Evolutionary conservation across 1,140 invertebrate species (phyloP).

Genomic region (Drosophila setifemur): DNA sequence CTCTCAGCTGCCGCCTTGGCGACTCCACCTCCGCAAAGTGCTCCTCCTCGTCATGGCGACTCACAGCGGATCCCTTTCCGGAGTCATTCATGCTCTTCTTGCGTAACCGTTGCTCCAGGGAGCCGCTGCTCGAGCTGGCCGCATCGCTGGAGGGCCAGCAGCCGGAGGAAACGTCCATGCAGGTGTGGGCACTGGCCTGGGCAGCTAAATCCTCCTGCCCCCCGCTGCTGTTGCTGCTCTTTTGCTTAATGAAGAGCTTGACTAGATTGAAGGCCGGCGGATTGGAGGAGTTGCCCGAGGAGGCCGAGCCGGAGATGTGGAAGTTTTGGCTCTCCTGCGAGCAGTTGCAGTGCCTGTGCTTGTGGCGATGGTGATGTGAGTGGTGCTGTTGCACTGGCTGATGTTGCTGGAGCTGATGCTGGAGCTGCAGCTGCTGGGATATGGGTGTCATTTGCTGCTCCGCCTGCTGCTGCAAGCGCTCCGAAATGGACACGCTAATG

Average conservation of each 20-base stretch:
- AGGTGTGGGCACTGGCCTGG: constrained; percentile 83
- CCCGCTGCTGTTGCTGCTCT: constrained; percentile 86
- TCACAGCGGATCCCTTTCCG: constrained; percentile 83
- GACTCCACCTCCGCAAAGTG: constrained; percentile 25
- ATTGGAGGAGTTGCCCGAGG: constrained; percentile 78
- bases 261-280: constrained; percentile 88
- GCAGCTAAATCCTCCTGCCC: constrained; percentile 81
- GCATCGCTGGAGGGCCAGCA: constrained; percentile 84
- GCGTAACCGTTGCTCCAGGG: constrained; percentile 75
- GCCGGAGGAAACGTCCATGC: constrained; percentile 86
- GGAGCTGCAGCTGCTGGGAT: constrained; percentile 30
- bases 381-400: constrained; percentile 8
- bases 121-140: constrained; percentile 69
- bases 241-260: constrained; percentile 95
- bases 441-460: constrained; percentile 34
- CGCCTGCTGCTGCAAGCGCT: constrained; percentile 55
- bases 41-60: constrained; percentile 81
- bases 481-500: constrained; percentile 67
- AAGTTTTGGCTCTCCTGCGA: constrained; percentile 82
- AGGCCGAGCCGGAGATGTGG: constrained; percentile 72
- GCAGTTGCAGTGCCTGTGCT: constrained; percentile 70
- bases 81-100: constrained; percentile 83
- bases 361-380: constrained; percentile 65
- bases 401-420: constrained; percentile 21
- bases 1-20: constrained; percentile 52